Evolutionary conservation across 2,888 invertebrate genomes (phyloP).

Genomic region (Nephrotoma appendiculata): DNA sequence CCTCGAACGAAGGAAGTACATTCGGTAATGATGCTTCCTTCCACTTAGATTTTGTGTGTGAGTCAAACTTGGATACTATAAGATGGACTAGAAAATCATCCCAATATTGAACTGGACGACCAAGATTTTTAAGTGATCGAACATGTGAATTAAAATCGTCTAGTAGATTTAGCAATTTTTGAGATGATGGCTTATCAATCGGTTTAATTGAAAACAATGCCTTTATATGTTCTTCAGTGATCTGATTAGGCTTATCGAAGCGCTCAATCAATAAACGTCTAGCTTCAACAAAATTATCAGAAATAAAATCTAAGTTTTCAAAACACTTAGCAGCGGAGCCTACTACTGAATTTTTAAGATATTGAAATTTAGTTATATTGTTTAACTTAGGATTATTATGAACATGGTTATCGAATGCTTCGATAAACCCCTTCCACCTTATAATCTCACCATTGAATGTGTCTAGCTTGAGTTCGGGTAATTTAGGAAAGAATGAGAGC

Average conservation of each 20-base stretch:
- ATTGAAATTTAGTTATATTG: neutral
- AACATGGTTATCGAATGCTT: neutral
- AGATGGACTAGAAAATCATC: neutral
- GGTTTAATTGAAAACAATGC: neutral
- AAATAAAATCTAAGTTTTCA: neutral
- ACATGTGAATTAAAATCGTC: neutral
- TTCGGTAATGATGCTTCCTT: neutral
- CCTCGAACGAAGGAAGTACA: neutral
- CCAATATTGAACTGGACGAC: neutral
- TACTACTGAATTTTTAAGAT: neutral
- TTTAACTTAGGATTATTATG: neutral
- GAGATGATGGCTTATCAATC: neutral
- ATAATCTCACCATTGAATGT: neutral
- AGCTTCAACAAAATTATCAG: neutral
- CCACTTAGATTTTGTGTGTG: neutral
- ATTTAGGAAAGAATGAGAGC: too few relatives aligned
- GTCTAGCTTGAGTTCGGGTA: too few relatives aligned
- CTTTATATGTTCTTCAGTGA: neutral
- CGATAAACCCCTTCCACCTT: neutral
- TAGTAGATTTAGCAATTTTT: neutral
- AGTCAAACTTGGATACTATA: neutral
- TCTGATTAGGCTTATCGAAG: neutral
- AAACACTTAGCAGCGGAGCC: neutral
- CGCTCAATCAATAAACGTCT: neutral
- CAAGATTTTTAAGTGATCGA: neutral